Evolutionary conservation across 2,888 invertebrate genomes (phyloP).

Genomic region (Leucoma salicis): DNA sequence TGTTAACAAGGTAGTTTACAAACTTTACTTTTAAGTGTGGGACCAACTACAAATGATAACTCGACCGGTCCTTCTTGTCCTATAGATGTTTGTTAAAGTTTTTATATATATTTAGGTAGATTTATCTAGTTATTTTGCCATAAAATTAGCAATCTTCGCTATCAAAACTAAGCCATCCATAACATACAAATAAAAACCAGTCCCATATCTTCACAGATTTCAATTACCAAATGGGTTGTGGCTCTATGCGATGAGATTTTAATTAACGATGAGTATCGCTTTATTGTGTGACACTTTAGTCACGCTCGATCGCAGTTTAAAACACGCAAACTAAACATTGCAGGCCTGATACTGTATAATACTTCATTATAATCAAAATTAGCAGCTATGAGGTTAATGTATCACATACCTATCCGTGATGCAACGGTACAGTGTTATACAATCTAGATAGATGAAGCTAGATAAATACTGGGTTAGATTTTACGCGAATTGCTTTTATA

Average conservation of each 20-base stretch:
- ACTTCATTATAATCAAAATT: slow-evolving; percentile 3
- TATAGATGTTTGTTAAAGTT: no score
- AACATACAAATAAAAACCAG: slow-evolving; percentile 14
- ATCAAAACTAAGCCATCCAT: slow-evolving; percentile 4
- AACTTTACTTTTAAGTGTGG: no score
- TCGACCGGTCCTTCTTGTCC: no score
- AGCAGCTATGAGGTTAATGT: background rate
- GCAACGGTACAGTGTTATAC: slow-evolving; percentile 6
- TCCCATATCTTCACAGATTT: slow-evolving; percentile 33
- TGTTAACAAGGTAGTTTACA: no score
- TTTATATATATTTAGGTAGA: no score
- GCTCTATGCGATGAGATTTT: slow-evolving; percentile 31
- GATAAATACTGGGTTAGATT: slow-evolving; percentile 6
- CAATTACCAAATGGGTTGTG: slow-evolving; percentile 52
- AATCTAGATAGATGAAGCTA: slow-evolving; percentile 1
- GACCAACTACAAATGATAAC: no score
- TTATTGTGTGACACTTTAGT: slow-evolving; percentile 28
- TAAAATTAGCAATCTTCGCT: no score
- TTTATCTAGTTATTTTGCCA: no score
- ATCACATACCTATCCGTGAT: slow-evolving; percentile 5
- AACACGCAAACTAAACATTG: slow-evolving; percentile 27
- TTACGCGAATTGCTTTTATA: slow-evolving; percentile 8
- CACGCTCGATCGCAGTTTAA: slow-evolving; percentile 23
- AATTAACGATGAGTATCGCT: slow-evolving; percentile 36
- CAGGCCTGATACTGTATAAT: slow-evolving; percentile 7